These are phyloP conservation scores for Drosophila rubida DNA, from an alignment of 2,888 invertebrate species.

Conservation along the genomic window DNA sequence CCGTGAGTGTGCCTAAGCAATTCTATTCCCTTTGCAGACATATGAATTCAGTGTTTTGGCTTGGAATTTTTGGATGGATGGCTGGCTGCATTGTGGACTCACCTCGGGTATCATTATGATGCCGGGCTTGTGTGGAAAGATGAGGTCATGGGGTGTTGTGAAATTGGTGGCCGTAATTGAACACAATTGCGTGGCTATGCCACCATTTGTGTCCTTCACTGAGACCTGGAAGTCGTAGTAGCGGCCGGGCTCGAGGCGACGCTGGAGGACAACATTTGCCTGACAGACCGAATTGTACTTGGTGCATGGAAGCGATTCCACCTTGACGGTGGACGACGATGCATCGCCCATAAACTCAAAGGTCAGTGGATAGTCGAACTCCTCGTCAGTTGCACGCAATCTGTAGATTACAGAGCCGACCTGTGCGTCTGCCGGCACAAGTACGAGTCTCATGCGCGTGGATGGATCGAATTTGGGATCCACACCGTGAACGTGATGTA, in stretches of 20 bases:
- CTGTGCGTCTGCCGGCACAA: constrained; percentile 93
- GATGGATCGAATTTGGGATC: constrained; percentile 94
- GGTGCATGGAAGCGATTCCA: constrained; percentile 93
- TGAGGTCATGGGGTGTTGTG: constrained; percentile 92
- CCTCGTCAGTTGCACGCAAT: constrained; percentile 93
- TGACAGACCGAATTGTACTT: constrained; percentile 95
- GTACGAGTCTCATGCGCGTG: constrained; percentile 92
- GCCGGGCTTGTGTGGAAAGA: constrained; percentile 92
- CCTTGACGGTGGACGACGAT: constrained; percentile 90
- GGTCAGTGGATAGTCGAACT: constrained; percentile 93
- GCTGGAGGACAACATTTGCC: constrained; percentile 92
- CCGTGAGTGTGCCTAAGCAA: constrained; percentile 19
- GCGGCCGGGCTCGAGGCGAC: constrained; percentile 91
- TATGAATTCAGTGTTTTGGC: not conserved
- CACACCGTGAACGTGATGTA: constrained; percentile 85
- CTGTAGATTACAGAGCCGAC: constrained; percentile 94
- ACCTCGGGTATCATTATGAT: constrained; percentile 92
- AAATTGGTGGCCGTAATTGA: constrained; percentile 94
- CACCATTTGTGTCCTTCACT: constrained; percentile 91
- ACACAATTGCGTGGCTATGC: constrained; percentile 90
- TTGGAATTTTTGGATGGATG: not conserved
- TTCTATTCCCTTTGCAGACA: constrained; percentile 9
- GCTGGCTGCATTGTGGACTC: constrained; percentile 62
- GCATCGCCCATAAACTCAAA: constrained; percentile 92
- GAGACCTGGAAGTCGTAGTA: constrained; percentile 92